Conservation (phyloP, 2,888 invertebrate genomes). For the Tenthredo distinguenda region DNA sequence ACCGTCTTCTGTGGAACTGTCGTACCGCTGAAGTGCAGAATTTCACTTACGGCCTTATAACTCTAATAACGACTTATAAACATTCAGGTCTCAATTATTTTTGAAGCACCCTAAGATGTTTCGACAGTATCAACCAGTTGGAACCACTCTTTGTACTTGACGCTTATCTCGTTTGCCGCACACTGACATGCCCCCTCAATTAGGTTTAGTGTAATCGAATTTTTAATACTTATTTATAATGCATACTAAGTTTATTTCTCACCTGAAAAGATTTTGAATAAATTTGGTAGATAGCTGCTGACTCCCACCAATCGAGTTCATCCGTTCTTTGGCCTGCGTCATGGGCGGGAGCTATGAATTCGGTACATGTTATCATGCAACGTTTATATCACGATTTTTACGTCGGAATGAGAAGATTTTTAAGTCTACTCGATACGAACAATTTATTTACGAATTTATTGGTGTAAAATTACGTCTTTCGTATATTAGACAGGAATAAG, state of each 20-base stretch:
- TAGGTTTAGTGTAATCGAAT: too few species aligned
- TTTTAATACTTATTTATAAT: neutral
- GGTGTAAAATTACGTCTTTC: neutral
- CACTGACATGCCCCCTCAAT: too few species aligned
- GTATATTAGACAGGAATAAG: neutral
- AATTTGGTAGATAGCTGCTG: slow-evolving; percentile 79
- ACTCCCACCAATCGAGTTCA: slow-evolving; percentile 79
- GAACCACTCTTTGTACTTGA: too few species aligned
- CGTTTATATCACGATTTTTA: neutral
- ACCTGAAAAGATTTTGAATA: slow-evolving; percentile 77
- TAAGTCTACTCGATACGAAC: neutral
- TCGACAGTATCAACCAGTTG: too few species aligned
- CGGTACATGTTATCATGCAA: neutral
- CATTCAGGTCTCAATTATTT: too few species aligned
- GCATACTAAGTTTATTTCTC: neutral
- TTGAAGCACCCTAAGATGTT: too few species aligned
- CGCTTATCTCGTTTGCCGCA: neutral
- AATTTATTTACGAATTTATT: neutral
- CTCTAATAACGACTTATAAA: too few species aligned
- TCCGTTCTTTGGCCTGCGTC: neutral
- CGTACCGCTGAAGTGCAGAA: too few species aligned
- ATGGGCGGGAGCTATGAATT: slow-evolving; percentile 15
- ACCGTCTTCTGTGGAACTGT: too few species aligned
- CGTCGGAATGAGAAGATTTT: neutral
- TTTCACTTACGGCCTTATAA: too few species aligned